Evolutionary conservation across 1,140 invertebrate species (phyloP).

Genomic region (Mycetomoellerius zeteki): DNA sequence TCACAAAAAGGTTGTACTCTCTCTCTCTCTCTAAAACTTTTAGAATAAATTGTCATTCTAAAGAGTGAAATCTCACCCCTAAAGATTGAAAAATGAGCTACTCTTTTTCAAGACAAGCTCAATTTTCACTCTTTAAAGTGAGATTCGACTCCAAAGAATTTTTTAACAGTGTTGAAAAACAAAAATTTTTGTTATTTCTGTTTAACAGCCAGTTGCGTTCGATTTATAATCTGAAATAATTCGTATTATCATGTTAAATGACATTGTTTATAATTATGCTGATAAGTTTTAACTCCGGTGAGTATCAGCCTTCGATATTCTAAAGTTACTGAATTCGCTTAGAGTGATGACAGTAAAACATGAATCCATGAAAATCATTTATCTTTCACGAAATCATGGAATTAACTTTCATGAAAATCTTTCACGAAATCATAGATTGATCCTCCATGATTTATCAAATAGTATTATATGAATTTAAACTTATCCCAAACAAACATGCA

Average conservation of each 20-base stretch:
- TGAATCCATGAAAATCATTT: slow-evolving; percentile 1
- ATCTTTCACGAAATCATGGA: not conserved
- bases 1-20: no score
- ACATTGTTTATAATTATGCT: slow-evolving; percentile 18
- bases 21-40: no score
- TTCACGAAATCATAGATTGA: not conserved
- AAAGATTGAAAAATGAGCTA: no score
- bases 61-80: no score
- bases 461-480: not conserved
- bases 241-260: not conserved
- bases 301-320: slow-evolving; percentile 23
- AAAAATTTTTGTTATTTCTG: not conserved
- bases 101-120: no score
- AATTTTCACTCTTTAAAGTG: no score
- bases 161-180: not conserved
- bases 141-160: no score
- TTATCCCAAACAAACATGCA: not conserved
- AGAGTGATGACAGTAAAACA: not conserved
- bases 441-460: not conserved
- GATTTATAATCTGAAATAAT: not conserved
- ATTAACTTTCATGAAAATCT: not conserved
- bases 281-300: not conserved
- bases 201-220: not conserved
- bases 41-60: no score
- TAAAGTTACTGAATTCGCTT: not conserved